Conservation (phyloP, 2,113 vertebrate species). For the Setophaga petechia region DNA sequence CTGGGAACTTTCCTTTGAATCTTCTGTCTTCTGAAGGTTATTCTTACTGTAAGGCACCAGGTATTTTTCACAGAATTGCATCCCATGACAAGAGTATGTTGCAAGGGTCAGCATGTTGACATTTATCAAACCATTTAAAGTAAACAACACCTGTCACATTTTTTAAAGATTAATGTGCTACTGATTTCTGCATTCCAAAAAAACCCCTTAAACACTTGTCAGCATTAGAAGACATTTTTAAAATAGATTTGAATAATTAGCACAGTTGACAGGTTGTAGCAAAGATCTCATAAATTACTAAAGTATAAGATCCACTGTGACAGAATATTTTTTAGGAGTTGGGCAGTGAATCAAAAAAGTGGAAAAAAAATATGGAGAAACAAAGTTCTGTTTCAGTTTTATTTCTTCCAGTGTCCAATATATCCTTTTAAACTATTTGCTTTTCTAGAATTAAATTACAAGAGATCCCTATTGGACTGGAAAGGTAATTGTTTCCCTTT, state of each 20-base stretch:
- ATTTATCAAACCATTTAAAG: background rate
- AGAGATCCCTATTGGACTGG: background rate
- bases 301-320: background rate
- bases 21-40: background rate
- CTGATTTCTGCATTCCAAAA: background rate
- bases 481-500: background rate
- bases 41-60: background rate
- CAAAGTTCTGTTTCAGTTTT: background rate
- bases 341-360: background rate
- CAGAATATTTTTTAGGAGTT: background rate
- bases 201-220: background rate
- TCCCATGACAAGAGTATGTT: background rate
- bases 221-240: background rate
- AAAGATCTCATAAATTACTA: background rate
- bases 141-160: background rate
- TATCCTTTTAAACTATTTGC: background rate
- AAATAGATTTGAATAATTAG: constrained; percentile 12
- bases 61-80: background rate
- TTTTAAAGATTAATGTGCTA: background rate
- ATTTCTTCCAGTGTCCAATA: background rate
- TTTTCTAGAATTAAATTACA: background rate
- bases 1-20: background rate
- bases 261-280: background rate
- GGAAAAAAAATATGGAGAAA: background rate
- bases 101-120: background rate